Evolutionary conservation across 2,797 vertebrate genomes (phyloP).

Genomic region (Chaunax sp.): DNA sequence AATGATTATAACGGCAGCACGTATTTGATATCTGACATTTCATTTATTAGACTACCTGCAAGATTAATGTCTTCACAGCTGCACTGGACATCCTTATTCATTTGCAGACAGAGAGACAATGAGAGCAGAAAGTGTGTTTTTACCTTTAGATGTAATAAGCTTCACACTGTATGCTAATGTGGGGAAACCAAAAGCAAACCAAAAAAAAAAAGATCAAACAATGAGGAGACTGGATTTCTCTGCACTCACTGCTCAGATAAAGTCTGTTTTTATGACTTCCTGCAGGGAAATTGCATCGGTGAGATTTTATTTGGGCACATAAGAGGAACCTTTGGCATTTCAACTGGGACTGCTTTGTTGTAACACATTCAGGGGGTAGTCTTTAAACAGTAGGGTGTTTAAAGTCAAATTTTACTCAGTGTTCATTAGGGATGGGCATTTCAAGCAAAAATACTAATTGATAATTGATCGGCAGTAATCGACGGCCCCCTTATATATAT

Average conservation of each 20-base stretch:
- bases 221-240: neutral
- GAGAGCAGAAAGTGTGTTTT: neutral
- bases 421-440: too few relatives aligned
- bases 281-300: neutral
- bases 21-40: constrained; percentile 46
- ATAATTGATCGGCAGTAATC: too few relatives aligned
- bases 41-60: constrained; percentile 36
- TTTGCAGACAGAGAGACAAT: constrained; percentile 10
- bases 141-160: neutral
- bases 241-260: neutral
- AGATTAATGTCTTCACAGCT: constrained; percentile 44
- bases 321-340: neutral
- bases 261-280: neutral
- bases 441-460: too few relatives aligned
- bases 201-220: neutral
- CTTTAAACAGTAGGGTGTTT: too few relatives aligned
- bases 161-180: constrained; percentile 2
- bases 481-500: too few relatives aligned
- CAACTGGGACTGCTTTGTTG: neutral
- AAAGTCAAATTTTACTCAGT: too few relatives aligned
- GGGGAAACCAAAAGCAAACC: too few relatives aligned
- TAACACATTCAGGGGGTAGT: neutral
- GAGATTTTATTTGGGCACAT: neutral
- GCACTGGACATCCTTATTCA: constrained; percentile 14
- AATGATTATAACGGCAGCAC: constrained; percentile 28